Evolutionary conservation across 1,140 invertebrate species (phyloP).

Genomic region (Frieseomelitta varia): DNA sequence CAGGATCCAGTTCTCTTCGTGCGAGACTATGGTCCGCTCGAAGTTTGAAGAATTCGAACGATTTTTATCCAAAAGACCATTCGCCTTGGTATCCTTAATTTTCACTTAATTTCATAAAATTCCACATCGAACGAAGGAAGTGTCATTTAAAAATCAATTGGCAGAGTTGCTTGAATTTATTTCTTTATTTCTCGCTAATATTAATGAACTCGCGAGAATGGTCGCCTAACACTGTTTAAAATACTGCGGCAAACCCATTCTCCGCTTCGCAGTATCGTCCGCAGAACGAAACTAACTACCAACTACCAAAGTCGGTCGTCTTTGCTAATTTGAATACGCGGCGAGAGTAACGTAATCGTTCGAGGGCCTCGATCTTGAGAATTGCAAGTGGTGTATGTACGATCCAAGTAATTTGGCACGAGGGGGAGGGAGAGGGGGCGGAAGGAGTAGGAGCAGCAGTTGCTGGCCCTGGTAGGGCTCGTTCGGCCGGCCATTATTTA

Average conservation of each 20-base stretch:
- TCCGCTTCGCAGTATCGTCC: background rate
- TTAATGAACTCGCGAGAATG: too few relatives aligned
- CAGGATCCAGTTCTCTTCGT: too few relatives aligned
- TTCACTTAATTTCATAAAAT: too few relatives aligned
- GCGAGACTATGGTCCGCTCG: too few relatives aligned
- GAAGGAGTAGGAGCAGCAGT: too few relatives aligned
- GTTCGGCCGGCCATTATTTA: constrained; percentile 71
- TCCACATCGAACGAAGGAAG: too few relatives aligned
- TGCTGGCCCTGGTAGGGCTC: too few relatives aligned
- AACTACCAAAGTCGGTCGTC: background rate
- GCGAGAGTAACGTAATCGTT: background rate
- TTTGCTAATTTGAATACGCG: background rate
- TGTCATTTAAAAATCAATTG: too few relatives aligned
- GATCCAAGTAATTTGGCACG: constrained; percentile 50
- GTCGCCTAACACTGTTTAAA: background rate
- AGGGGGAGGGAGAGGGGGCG: background rate
- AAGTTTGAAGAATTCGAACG: background rate
- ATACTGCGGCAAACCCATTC: background rate
- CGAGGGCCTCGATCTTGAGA: constrained; percentile 24
- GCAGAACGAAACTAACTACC: background rate
- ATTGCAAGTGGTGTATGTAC: constrained; percentile 44
- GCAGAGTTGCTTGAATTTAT: too few relatives aligned
- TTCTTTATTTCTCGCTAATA: too few relatives aligned
- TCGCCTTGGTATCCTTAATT: too few relatives aligned
- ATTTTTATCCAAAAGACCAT: too few relatives aligned